Base-by-base conservation (phyloP, 2,113 vertebrate genomes). In the Hiodon tergisus region DNA sequence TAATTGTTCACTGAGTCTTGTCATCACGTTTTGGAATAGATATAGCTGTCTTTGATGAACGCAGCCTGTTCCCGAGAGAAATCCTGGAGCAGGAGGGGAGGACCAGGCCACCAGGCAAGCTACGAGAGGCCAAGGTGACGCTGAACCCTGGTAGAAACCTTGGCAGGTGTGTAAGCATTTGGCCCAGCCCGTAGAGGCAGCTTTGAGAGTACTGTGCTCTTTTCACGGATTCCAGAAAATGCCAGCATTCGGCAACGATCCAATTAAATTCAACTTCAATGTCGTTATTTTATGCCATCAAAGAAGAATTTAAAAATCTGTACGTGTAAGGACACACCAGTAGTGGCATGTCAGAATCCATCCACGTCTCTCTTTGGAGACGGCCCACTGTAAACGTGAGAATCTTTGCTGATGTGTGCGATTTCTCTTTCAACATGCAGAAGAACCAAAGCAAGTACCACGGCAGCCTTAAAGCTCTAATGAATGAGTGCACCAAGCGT, bases 11-110 rank as follows among this genome's bases (percentile, higher is more conserved):
- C 31, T 31, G 31, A 31, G 31, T 2, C 51, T 63, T 54, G 53
- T 71, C 51, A n/a, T 14, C 4, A 50, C 54, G 9, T 67, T 46
- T 61, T 13, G 77, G 76, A 91, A 87, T 82, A 67, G 75, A 89
- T 84, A 93, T 90, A 90, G 85, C 83, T 69, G 77, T 79, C 53
- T 90, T 89, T 90, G 89, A 90, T 86, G 89, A 92, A 82, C 89
- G 82, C 80, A 91, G 82, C 74, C 84, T 90, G 69, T 86, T 94
- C 78, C 90, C 91, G 55, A 89, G 89, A 88, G 91, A 91, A 83
- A 85, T 92, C 78, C 80, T 88, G 72, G 83, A 89, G 78, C 76
- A 6, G 74, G 88, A 90, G 80, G 77, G 75, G 83, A 86, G 83
- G 85, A 74, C 2, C 77, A 78, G 85, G 74, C 74, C 83, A 63